These are phyloP conservation scores for Protonemura montana DNA, from an alignment of 2,888 invertebrate genomes.

Conservation along the genomic window DNA sequence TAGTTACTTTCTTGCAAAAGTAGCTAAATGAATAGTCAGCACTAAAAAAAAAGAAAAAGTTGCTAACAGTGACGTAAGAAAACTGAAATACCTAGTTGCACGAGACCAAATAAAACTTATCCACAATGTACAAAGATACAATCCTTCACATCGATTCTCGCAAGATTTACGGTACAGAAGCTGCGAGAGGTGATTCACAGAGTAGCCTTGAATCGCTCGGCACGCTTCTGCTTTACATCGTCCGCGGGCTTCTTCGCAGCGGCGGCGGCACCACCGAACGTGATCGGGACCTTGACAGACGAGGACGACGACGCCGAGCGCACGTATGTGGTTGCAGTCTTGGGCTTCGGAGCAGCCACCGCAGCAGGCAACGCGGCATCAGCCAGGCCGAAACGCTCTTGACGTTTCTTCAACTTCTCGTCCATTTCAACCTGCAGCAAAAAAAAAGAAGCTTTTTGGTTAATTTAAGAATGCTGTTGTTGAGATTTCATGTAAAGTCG, in stretches of 20 bases:
- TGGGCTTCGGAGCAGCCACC: neutral
- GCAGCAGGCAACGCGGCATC: constrained; percentile 36
- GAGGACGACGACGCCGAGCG: neutral
- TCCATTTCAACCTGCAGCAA: constrained; percentile 51
- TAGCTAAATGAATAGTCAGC: too few relatives aligned
- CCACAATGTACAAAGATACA: too few relatives aligned
- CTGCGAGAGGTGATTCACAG: neutral
- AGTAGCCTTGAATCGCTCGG: constrained; percentile 51
- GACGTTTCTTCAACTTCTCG: constrained; percentile 58
- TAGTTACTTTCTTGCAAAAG: too few relatives aligned
- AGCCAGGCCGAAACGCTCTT: constrained; percentile 57
- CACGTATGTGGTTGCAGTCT: constrained; percentile 17
- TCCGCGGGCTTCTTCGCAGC: constrained; percentile 45
- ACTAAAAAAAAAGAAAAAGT: too few relatives aligned
- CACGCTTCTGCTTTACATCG: constrained; percentile 53
- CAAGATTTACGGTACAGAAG: too few relatives aligned
- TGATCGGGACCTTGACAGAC: constrained; percentile 22
- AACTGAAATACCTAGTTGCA: too few relatives aligned
- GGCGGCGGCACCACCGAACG: neutral
- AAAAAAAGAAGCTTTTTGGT: too few relatives aligned
- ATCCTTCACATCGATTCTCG: too few relatives aligned
- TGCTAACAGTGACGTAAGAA: too few relatives aligned
- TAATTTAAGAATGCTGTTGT: too few relatives aligned
- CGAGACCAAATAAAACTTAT: too few relatives aligned
- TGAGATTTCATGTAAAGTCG: too few relatives aligned